Percentiles rank a stretch among this genome's conserved stretches.
These are phyloP conservation scores for Bombyx huttoni DNA, from an alignment of 2,888 invertebrate genomes.

Conservation along the genomic window DNA sequence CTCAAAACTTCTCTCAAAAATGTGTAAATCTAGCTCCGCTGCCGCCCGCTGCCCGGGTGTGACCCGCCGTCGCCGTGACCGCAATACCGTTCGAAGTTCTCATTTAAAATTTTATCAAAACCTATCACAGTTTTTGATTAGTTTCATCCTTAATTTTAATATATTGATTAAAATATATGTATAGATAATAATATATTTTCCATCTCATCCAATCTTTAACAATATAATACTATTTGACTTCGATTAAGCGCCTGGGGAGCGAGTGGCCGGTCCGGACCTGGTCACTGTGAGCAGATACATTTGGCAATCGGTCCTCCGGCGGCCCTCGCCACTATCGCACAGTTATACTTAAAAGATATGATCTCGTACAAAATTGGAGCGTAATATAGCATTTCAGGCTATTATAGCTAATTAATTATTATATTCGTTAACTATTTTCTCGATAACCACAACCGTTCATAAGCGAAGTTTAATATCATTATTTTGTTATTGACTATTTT, in stretches of 20 bases:
- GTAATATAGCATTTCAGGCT: slow-evolving; percentile 58
- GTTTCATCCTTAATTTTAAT: slow-evolving; percentile 71
- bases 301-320: slow-evolving; percentile 33
- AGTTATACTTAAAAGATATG: slow-evolving; percentile 45
- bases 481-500: slow-evolving; percentile 63
- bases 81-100: slow-evolving; percentile 17
- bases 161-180: slow-evolving; percentile 71
- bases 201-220: slow-evolving; percentile 61
- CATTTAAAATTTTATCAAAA: slow-evolving; percentile 72
- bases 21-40: slow-evolving; percentile 36
- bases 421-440: slow-evolving; percentile 66
- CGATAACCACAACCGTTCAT: slow-evolving; percentile 72
- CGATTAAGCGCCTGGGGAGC: slow-evolving; percentile 34
- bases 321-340: slow-evolving; percentile 28
- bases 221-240: slow-evolving; percentile 67
- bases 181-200: slow-evolving; percentile 64
- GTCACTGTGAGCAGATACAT: slow-evolving; percentile 10
- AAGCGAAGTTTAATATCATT: slow-evolving; percentile 70
- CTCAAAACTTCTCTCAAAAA: slow-evolving; percentile 18
- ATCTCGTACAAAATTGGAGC: slow-evolving; percentile 60
- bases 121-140: slow-evolving; percentile 74
- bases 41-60: slow-evolving; percentile 15
- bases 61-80: slow-evolving; percentile 21
- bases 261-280: slow-evolving; percentile 13
- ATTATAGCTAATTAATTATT: slow-evolving; percentile 69